Evolutionary conservation across 2,797 vertebrate genomes (phyloP).

Genomic region (Phalanger gymnotis): DNA sequence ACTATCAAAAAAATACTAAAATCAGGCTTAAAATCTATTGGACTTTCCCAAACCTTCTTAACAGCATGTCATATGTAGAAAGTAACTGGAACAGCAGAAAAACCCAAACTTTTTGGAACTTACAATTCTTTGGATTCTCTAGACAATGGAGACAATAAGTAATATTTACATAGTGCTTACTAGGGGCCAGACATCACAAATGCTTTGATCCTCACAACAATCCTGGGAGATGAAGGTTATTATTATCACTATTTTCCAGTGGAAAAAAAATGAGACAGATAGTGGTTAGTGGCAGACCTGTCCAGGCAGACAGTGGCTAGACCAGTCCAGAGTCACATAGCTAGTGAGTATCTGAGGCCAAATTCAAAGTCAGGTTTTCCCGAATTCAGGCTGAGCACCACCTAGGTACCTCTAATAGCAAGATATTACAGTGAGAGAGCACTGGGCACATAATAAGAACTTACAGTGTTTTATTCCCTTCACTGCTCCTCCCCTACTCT

Average conservation of each 20-base stretch:
- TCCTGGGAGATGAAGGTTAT: not conserved
- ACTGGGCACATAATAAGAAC: not conserved
- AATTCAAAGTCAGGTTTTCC: not conserved
- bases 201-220: not conserved
- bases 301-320: not conserved
- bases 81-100: not conserved
- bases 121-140: not conserved
- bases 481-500: not conserved
- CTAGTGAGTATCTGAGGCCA: not conserved
- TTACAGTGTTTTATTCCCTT: not conserved
- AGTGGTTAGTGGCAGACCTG: not conserved
- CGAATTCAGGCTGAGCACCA: not conserved
- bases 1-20: not conserved
- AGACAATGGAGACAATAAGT: not conserved
- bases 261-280: not conserved
- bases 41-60: not conserved
- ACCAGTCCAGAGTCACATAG: not conserved
- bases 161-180: not conserved
- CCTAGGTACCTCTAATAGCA: not conserved
- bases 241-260: not conserved
- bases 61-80: not conserved
- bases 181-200: not conserved
- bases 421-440: not conserved
- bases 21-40: not conserved
- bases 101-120: not conserved